These are phyloP conservation scores for Magallana ariakensis DNA, from an alignment of 1,140 invertebrate species.

Conservation along the genomic window DNA sequence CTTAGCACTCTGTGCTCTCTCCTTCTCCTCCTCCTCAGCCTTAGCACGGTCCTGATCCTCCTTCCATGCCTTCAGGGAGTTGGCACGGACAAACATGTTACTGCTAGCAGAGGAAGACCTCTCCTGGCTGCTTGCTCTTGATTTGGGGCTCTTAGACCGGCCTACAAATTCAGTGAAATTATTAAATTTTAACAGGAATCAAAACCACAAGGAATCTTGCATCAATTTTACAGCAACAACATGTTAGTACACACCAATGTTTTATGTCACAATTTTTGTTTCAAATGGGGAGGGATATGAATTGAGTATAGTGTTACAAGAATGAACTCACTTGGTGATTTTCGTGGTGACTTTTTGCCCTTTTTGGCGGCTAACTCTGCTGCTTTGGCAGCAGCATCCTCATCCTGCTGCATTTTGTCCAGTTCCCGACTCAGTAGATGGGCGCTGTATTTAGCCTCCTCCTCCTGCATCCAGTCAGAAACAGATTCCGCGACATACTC, in stretches of 20 bases:
- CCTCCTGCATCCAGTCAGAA: slow-evolving; percentile 75
- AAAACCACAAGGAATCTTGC: not conserved
- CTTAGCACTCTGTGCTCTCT: slow-evolving; percentile 70
- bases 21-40: slow-evolving; percentile 76
- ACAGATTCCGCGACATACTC: slow-evolving; percentile 76
- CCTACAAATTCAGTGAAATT: slow-evolving; percentile 31
- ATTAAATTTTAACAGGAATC: not conserved
- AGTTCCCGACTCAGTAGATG: slow-evolving; percentile 73
- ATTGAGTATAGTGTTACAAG: not conserved
- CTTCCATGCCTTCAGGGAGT: slow-evolving; percentile 78
- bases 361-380: slow-evolving; percentile 64
- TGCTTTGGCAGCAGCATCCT: slow-evolving; percentile 67
- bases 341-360: slow-evolving; percentile 63
- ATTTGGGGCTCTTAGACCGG: slow-evolving; percentile 72
- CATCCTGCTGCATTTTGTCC: slow-evolving; percentile 72
- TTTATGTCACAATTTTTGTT: too few relatives aligned
- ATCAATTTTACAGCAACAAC: not conserved
- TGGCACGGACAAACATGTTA: slow-evolving; percentile 72
- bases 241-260: too few relatives aligned
- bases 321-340: slow-evolving; percentile 56
- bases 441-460: slow-evolving; percentile 79
- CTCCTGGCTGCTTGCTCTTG: slow-evolving; percentile 68
- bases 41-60: slow-evolving; percentile 73
- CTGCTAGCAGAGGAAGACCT: slow-evolving; percentile 56
- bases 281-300: not conserved